Evolutionary conservation across 2,797 vertebrate species (phyloP).

Genomic region (Lacerta agilis): DNA sequence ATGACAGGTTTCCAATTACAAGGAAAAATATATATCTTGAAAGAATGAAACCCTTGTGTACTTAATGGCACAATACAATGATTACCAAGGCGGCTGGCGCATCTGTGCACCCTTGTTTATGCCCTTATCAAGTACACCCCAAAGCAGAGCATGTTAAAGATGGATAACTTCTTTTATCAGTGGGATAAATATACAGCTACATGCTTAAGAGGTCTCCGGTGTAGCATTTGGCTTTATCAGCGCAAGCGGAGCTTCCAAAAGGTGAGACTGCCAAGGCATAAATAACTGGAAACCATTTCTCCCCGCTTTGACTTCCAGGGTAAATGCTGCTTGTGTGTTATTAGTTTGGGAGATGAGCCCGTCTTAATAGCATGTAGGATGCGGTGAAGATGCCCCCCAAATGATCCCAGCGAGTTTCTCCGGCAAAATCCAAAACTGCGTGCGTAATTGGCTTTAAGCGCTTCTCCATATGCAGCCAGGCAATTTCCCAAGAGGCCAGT

Average conservation of each 20-base stretch:
- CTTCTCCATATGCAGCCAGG: background rate
- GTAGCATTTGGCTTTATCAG: slow-evolving; percentile 13
- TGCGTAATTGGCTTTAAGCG: background rate
- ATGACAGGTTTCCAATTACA: slow-evolving; percentile 66
- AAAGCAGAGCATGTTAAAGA: slow-evolving; percentile 53
- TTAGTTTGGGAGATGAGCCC: slow-evolving; percentile 15
- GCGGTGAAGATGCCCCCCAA: background rate
- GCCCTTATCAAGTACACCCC: slow-evolving; percentile 49
- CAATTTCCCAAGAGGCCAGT: accelerated
- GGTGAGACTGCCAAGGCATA: slow-evolving; percentile 30
- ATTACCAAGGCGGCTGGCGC: slow-evolving; percentile 64
- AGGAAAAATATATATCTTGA: slow-evolving; percentile 66
- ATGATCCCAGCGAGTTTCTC: slow-evolving; percentile 1
- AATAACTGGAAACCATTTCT: slow-evolving; percentile 21
- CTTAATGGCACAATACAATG: slow-evolving; percentile 56
- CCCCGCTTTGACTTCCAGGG: slow-evolving; percentile 6
- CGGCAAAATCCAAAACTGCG: background rate
- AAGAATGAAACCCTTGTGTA: slow-evolving; percentile 69
- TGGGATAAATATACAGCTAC: background rate
- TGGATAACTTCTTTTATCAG: slow-evolving; percentile 46
- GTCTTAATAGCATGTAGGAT: background rate
- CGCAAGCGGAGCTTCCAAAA: slow-evolving; percentile 42
- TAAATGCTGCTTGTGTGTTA: background rate
- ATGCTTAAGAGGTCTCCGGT: slow-evolving; percentile 23
- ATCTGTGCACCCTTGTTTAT: slow-evolving; percentile 68